A percentile compares a stretch with the other conserved stretches of the same genome.
Evolutionary conservation across 2,113 vertebrate genomes (phyloP).

Genomic region (Progne subis): DNA sequence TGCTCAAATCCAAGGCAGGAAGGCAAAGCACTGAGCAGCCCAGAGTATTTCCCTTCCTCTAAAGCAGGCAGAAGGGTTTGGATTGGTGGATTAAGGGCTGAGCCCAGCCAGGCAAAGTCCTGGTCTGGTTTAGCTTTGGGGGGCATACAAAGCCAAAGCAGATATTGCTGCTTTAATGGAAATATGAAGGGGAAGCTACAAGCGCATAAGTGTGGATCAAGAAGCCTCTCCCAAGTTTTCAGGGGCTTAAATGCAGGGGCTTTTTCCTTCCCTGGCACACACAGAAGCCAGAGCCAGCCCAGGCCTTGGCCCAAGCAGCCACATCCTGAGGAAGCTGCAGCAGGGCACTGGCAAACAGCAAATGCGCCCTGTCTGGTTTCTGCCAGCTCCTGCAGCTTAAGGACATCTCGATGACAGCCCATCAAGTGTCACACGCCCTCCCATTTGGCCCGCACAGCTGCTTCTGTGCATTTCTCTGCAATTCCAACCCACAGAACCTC

Average conservation of each 20-base stretch:
- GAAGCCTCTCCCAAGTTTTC: background rate
- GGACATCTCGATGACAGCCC: background rate
- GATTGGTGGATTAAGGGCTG: background rate
- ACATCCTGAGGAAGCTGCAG: background rate
- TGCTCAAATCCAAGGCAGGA: background rate
- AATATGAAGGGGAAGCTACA: constrained; percentile 32
- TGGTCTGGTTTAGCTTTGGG: background rate
- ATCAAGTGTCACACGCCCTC: background rate
- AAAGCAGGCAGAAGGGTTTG: background rate
- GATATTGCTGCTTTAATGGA: constrained; percentile 11
- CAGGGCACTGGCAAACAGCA: background rate
- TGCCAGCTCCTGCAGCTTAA: background rate
- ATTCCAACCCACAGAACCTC: background rate
- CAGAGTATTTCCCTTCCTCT: background rate
- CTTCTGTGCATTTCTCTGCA: background rate
- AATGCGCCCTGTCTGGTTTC: background rate
- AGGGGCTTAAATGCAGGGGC: background rate
- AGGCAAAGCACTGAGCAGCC: background rate
- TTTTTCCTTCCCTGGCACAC: background rate
- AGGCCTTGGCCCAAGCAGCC: background rate
- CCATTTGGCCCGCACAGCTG: background rate
- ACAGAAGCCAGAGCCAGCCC: background rate
- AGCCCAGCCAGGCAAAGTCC: constrained; percentile 7
- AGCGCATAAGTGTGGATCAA: fast-evolving
- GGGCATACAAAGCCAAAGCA: constrained; percentile 3